A percentile compares a stretch with the other conserved stretches of the same genome.
Evolutionary conservation across 2,797 vertebrate species (phyloP).

Genomic region (Choloepus didactylus): DNA sequence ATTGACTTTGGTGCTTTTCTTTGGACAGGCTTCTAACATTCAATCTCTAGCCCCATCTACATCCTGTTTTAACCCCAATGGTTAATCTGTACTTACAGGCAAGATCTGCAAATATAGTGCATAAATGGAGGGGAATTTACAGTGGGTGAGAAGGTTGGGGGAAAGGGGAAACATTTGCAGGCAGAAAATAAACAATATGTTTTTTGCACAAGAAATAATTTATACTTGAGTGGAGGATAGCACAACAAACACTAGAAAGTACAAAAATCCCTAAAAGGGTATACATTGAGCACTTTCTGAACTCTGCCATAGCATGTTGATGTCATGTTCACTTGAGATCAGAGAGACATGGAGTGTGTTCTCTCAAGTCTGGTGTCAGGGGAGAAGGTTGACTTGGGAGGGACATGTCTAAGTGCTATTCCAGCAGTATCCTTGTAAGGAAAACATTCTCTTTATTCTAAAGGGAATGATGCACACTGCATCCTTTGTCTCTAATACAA

Average conservation of each 20-base stretch:
- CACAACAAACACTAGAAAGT: not conserved
- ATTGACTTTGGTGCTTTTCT: not conserved
- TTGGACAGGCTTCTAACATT: not conserved
- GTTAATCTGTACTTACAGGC: not conserved
- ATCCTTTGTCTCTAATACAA: not conserved
- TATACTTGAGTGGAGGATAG: not conserved
- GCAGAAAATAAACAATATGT: not conserved
- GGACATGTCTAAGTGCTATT: not conserved
- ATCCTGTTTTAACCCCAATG: not conserved
- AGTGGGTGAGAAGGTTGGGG: not conserved
- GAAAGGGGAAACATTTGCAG: not conserved
- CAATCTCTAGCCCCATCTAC: not conserved
- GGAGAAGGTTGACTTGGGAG: not conserved
- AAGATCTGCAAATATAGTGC: constrained; percentile 3
- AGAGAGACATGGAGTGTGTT: not conserved
- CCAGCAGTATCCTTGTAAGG: not conserved
- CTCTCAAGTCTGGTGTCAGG: not conserved
- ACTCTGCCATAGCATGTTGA: not conserved
- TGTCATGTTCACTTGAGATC: not conserved
- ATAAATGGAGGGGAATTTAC: not conserved
- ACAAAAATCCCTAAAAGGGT: not conserved
- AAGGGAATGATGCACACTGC: not conserved
- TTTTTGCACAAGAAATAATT: not conserved
- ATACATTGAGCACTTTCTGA: not conserved
- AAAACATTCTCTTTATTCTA: not conserved